Conservation (phyloP, 2,797 vertebrate species). For the Platalea minor region DNA sequence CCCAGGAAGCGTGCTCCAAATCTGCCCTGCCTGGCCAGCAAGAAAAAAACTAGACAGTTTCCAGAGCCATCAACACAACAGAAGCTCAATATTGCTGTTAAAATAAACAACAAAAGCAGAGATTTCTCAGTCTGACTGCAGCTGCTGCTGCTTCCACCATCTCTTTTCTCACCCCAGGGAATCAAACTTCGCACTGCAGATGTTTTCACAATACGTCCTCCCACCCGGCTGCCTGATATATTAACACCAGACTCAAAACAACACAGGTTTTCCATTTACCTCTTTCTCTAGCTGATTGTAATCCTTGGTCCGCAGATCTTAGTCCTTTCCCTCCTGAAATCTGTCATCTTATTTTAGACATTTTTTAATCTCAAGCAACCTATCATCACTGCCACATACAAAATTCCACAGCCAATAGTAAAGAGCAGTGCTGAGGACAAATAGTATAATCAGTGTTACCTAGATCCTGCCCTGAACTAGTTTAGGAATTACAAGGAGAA, state of each 20-base stretch:
- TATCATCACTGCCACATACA: neutral
- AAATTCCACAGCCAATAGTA: neutral
- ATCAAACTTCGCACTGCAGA: neutral
- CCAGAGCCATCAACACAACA: neutral
- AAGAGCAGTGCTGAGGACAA: neutral
- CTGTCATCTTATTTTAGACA: neutral
- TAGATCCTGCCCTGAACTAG: neutral
- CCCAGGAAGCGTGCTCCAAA: neutral
- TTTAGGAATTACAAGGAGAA: neutral
- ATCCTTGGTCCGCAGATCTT: neutral
- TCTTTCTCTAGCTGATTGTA: neutral
- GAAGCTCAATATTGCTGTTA: neutral
- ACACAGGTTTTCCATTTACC: neutral
- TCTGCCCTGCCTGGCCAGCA: neutral
- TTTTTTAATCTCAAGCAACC: neutral
- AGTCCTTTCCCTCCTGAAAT: neutral
- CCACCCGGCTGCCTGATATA: fast-evolving
- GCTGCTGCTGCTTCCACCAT: neutral
- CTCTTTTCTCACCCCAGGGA: neutral
- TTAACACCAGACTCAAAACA: neutral
- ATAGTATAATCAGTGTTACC: neutral
- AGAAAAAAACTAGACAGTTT: neutral
- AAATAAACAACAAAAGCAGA: constrained; percentile 2
- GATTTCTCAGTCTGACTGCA: neutral
- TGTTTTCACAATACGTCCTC: neutral